Base-by-base conservation (phyloP, 2,797 vertebrate genomes). In the Dipus sagitta region DNA sequence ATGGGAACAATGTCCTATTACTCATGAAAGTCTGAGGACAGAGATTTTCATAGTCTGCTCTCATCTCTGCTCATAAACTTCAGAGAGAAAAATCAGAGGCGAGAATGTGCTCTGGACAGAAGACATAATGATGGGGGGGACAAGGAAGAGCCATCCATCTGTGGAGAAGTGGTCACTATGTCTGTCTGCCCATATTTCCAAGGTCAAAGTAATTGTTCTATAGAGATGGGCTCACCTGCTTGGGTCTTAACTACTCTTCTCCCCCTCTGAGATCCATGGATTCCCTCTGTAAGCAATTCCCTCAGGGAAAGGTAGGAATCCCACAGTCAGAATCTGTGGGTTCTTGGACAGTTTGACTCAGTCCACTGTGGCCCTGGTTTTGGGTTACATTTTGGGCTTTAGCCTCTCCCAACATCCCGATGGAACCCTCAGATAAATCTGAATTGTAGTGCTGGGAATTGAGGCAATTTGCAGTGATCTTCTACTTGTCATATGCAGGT, bases 11-110 rank as follows among this genome's bases (percentile, higher is more conserved):
- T 64, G 64, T 82, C 84, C 84, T 86, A 74, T 94, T 94, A 95
- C 65, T 93, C 86, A 82, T 58, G 58, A 88, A 89, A 95, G 93
- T 87, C 71, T 1, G 62, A 96, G 86, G 92, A 92, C 52, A 88
- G 90, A 90, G 83, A 38, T 94, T 95, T 90, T 89, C 42, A 28
- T 65, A 95, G 80, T 90, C 77, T 60, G 80, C 75, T 93, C 86
- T 95, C 91, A 82, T 89, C 65, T 70, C 67, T 82, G 87, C 74
- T 93, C 42, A 64, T 64, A 82, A 86, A 47, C 91, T 87, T 95
- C 88, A 80, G 86, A 96, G 77, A 94, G 86, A 78, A 47, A 52
- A 34, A 34, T 80, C n/a, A 89, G 82, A 92, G 42, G 47, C 38
- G 92, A 52, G n/a, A 74, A 93, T 3, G 0, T 74, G 34, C 28